Evolutionary conservation across 2,888 invertebrate species (phyloP).

Genomic region (Laothoe populi): DNA sequence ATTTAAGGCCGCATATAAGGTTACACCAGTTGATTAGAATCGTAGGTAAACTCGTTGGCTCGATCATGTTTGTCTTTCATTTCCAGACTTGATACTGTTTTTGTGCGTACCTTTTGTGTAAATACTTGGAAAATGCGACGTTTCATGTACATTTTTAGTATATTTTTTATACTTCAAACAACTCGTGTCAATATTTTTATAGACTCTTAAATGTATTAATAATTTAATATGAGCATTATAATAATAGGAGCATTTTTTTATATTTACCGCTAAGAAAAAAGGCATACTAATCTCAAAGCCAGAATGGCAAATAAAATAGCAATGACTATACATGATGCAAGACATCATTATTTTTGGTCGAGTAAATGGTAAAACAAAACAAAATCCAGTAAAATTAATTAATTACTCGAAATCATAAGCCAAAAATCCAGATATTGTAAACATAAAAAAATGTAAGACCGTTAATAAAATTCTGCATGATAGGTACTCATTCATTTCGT

Average conservation of each 20-base stretch:
- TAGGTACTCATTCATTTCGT: slow-evolving; percentile 31
- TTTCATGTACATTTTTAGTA: background rate
- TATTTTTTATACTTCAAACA: background rate
- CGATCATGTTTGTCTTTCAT: slow-evolving; percentile 64
- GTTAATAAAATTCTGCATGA: slow-evolving; percentile 6
- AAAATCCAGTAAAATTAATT: no score
- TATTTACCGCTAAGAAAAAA: no score
- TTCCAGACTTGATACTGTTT: slow-evolving; percentile 33
- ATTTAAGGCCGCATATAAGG: slow-evolving; percentile 38
- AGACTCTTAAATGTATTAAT: background rate
- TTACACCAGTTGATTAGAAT: slow-evolving; percentile 58
- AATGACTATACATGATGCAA: no score
- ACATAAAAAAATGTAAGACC: background rate
- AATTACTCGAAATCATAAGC: no score
- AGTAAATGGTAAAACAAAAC: no score
- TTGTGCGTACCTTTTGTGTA: slow-evolving; percentile 20
- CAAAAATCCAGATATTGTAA: no score
- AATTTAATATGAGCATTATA: no score
- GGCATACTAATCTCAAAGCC: no score
- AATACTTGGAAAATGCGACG: slow-evolving; percentile 14
- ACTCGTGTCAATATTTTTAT: background rate
- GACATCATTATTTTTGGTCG: no score
- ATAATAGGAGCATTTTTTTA: no score
- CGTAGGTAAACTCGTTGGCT: slow-evolving; percentile 49
- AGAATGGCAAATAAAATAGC: no score